Base-by-base conservation (phyloP, 2,113 vertebrate genomes). In the Phoxinus phoxinus region DNA sequence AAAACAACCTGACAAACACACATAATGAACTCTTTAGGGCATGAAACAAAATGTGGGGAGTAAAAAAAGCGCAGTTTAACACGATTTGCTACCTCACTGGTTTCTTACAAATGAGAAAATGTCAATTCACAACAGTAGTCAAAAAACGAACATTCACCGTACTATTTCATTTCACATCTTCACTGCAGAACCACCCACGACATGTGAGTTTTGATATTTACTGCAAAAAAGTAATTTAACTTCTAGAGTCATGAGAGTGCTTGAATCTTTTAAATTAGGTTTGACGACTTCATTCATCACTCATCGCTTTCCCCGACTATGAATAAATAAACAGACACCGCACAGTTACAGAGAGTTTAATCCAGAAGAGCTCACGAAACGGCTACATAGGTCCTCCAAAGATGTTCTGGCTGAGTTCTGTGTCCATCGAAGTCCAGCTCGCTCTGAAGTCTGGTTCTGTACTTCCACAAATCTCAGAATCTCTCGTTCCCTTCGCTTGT, bases 31-130 rank as follows among this genome's bases (percentile, higher is more conserved):
- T 81, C 25, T 48, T n/a, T 9, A 48, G 44, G 58, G 37, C 59
- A 67, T 30, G 35, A 46, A 81, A 48, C 25, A 30, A 35, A 65
- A 80, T 25, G 41, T 13, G n/a, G 27, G 27, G 30, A 21, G 35
- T 21, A 27, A 7, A 82, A 51, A 63, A 46, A 69, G 25, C 37
- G 6, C 3, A 65, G 46, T 78, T 78, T 13, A 78, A 32, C 61
- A 72, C 67, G 35, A 19, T 73, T 58, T 83, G 65, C 81, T 83
- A 83, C 81, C 48, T 83, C 67, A 72, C 30, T 83, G 48, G 58
- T 35, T 35, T 72, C 81, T 58, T 51, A 72, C 81, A 56, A 51
- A 72, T 56, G 23, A 72, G 81, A 83, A 81, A 51, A 69, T 81
- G 11, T 32, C 44, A 69, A 48, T 69, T 51, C 63, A 81, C 80